A percentile compares a stretch with the other conserved stretches of the same genome.
These are phyloP conservation scores for Coenonympha glycerion DNA, from an alignment of 2,888 invertebrate species.

Conservation along the genomic window DNA sequence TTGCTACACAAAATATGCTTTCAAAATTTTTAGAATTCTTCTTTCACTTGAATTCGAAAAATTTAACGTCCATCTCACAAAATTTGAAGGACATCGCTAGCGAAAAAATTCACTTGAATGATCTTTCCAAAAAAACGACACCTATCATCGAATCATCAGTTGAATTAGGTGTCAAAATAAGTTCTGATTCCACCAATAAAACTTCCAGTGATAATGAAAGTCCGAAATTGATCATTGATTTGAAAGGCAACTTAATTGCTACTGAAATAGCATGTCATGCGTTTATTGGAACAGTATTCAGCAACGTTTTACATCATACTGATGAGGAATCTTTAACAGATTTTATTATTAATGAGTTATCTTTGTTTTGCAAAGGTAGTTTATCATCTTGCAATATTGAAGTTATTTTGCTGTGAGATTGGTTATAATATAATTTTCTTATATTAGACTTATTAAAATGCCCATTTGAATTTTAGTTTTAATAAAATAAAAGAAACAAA, in stretches of 20 bases:
- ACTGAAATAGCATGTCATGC: conserved; percentile 59
- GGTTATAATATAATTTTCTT: conserved; percentile 34
- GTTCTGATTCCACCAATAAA: conserved; percentile 2
- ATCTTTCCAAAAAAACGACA: neutral
- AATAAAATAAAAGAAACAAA: conserved; percentile 30
- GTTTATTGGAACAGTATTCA: conserved; percentile 60
- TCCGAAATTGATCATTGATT: conserved; percentile 45
- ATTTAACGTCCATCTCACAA: neutral
- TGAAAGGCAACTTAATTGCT: conserved; percentile 61
- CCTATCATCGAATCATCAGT: neutral
- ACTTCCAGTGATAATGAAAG: conserved; percentile 6
- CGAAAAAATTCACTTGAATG: neutral
- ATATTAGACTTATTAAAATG: conserved; percentile 29
- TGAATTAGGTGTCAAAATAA: neutral
- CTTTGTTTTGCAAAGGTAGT: conserved; percentile 63
- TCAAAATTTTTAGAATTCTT: conserved; percentile 51
- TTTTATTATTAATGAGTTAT: conserved; percentile 57
- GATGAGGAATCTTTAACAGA: conserved; percentile 49
- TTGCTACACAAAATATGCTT: conserved; percentile 35
- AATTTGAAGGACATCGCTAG: neutral
- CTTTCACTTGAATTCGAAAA: conserved; percentile 31
- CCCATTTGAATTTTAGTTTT: conserved; percentile 23
- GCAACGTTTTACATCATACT: conserved; percentile 44
- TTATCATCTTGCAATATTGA: conserved; percentile 63
- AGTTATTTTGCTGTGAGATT: conserved; percentile 54